phyloP scores from a whole-genome alignment of 2,888 invertebrate genomes.

The Horisme vitalbata region DNA sequence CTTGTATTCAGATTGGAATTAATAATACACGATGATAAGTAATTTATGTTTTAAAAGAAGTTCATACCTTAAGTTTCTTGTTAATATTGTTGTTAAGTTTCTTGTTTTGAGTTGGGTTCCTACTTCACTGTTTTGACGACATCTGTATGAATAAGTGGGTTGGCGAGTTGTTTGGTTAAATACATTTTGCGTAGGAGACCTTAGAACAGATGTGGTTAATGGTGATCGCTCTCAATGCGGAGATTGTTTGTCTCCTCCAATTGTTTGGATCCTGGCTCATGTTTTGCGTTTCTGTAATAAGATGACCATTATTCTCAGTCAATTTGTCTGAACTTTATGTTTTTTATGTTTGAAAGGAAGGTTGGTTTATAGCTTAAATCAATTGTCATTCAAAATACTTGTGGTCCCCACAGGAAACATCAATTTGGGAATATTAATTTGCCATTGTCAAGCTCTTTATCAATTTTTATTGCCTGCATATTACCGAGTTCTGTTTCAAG shows the following conservation, averaged over 20 bases:
- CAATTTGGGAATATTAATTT: slow-evolving; percentile 34
- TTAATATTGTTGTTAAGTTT: too few relatives aligned
- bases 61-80: too few relatives aligned
- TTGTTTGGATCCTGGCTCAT: neutral
- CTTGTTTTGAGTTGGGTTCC: too few relatives aligned
- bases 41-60: slow-evolving; percentile 25
- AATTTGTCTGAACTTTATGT: too few relatives aligned
- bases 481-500: slow-evolving; percentile 46
- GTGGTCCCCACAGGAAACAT: slow-evolving; percentile 31
- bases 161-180: neutral
- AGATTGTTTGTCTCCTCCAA: slow-evolving; percentile 12
- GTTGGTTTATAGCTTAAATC: too few relatives aligned
- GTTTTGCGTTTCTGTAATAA: neutral
- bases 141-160: neutral
- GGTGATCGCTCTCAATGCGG: slow-evolving; percentile 7
- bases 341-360: too few relatives aligned
- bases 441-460: slow-evolving; percentile 42
- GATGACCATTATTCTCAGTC: too few relatives aligned
- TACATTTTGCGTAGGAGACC: slow-evolving; percentile 6
- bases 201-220: neutral
- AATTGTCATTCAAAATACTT: neutral
- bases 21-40: slow-evolving; percentile 30
- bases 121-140: slow-evolving; percentile 2
- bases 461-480: slow-evolving; percentile 41
- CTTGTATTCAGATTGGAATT: slow-evolving; percentile 26